A percentile compares a stretch with the other conserved stretches of the same genome.
These are phyloP conservation scores for Exephanes ischioxanthus DNA, from an alignment of 2,888 invertebrate genomes.

Conservation along the genomic window DNA sequence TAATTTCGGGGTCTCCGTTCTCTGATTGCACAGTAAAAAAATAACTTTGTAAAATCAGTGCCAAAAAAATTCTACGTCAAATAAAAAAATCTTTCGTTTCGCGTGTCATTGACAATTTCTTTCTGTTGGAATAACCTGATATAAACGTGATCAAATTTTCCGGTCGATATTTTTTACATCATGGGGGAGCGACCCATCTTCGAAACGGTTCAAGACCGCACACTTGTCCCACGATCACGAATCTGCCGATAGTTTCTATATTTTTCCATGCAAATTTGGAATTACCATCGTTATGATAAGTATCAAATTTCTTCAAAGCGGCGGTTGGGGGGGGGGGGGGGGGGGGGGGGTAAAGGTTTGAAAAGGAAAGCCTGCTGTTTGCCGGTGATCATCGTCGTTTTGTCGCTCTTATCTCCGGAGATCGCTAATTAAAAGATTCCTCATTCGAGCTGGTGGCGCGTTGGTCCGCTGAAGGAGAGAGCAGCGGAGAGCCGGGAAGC, in stretches of 20 bases:
- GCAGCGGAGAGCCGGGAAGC: not conserved
- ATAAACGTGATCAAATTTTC: no score
- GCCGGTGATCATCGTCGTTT: slow-evolving; percentile 41
- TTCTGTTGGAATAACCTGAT: no score
- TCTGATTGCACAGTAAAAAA: no score
- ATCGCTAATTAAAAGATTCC: slow-evolving; percentile 79
- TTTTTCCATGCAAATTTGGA: not conserved
- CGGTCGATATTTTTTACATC: no score
- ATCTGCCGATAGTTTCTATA: not conserved
- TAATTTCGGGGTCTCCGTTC: no score
- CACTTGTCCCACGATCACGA: not conserved
- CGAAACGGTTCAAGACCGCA: not conserved
- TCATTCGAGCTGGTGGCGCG: slow-evolving; percentile 65
- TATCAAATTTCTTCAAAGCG: slow-evolving; percentile 20
- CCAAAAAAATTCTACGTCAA: no score
- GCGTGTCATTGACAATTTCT: no score
- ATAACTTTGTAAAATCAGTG: no score
- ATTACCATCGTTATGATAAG: slow-evolving; percentile 23
- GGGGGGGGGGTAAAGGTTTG: not conserved
- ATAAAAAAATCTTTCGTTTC: no score
- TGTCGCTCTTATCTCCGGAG: slow-evolving; percentile 70
- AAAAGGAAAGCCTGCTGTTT: not conserved
- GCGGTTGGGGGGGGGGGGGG: no score
- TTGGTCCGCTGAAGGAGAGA: slow-evolving; percentile 30
- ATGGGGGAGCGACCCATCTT: not conserved